Evolutionary conservation across 2,888 invertebrate genomes (phyloP).

Genomic region (Rhingia campestris): DNA sequence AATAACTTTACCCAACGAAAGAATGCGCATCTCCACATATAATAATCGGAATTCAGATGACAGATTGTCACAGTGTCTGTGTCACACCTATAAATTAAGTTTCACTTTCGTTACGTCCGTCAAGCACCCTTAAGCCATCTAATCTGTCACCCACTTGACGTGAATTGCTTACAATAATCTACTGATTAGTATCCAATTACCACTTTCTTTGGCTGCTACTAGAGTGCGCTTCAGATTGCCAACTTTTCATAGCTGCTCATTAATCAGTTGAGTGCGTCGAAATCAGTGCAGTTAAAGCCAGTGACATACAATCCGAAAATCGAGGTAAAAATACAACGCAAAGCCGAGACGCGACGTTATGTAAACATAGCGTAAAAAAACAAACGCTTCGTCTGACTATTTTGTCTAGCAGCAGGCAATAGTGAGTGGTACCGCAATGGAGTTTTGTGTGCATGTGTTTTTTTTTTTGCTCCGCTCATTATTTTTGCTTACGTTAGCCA

Average conservation of each 20-base stretch:
- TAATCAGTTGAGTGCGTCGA: slow-evolving; percentile 40
- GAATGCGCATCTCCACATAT: slow-evolving; percentile 20
- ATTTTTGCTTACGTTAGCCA: slow-evolving; percentile 15
- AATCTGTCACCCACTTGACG: slow-evolving; percentile 52
- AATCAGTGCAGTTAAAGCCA: slow-evolving; percentile 18
- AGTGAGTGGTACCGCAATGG: background rate
- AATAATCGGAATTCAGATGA: slow-evolving; percentile 37
- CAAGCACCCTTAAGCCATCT: slow-evolving; percentile 28
- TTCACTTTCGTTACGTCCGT: slow-evolving; percentile 52
- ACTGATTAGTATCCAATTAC: slow-evolving; percentile 72
- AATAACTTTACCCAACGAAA: slow-evolving; percentile 26
- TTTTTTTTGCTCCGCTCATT: background rate
- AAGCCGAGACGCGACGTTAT: slow-evolving; percentile 33
- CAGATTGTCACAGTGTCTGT: slow-evolving; percentile 15
- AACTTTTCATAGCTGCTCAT: slow-evolving; percentile 29
- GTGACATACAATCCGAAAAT: slow-evolving; percentile 29
- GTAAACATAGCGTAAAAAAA: slow-evolving; percentile 20
- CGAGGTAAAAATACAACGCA: slow-evolving; percentile 15
- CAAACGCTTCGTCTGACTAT: no score
- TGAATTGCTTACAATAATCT: slow-evolving; percentile 67
- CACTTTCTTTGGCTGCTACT: slow-evolving; percentile 58
- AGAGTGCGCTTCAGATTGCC: slow-evolving; percentile 34
- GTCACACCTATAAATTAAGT: slow-evolving; percentile 8
- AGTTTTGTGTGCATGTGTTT: background rate
- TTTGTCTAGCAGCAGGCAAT: no score